Conservation (phyloP, 30 jellyfish, hydroid and myxozoan genomes). For the Morbakka virulenta region DNA sequence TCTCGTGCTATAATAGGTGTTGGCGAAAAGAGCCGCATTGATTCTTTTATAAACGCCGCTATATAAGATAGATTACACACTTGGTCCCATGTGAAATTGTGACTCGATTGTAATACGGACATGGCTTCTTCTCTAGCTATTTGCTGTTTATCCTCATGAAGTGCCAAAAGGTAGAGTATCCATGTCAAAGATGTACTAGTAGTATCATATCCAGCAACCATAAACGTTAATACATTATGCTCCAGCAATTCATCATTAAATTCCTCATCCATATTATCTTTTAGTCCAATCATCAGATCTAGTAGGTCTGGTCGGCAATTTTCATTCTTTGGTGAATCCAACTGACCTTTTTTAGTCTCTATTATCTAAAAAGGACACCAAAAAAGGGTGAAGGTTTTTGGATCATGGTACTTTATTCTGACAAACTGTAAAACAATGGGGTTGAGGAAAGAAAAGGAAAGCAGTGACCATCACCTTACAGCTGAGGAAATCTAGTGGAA, state of each 20-base stretch:
- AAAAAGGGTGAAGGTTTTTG: too few relatives aligned
- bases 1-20: not conserved
- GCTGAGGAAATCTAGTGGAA: too few relatives aligned
- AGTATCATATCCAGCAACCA: conserved; percentile 82
- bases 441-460: too few relatives aligned
- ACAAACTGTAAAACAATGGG: too few relatives aligned
- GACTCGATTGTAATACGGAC: not conserved
- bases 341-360: too few relatives aligned
- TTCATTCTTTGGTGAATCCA: too few relatives aligned
- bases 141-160: conserved; percentile 52
- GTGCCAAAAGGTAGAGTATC: conserved; percentile 69
- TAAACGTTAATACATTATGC: conserved; percentile 53
- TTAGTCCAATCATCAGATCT: not conserved
- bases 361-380: too few relatives aligned
- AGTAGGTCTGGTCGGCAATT: not conserved
- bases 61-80: not conserved
- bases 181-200: conserved; percentile 67
- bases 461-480: too few relatives aligned
- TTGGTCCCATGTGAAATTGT: not conserved
- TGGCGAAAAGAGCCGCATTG: not conserved
- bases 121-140: not conserved
- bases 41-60: not conserved
- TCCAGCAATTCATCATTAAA: conserved; percentile 16
- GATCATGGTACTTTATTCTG: too few relatives aligned
- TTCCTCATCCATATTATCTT: not conserved